Conservation (phyloP, 2,113 vertebrate genomes). For the Eleginops maclovinus region DNA sequence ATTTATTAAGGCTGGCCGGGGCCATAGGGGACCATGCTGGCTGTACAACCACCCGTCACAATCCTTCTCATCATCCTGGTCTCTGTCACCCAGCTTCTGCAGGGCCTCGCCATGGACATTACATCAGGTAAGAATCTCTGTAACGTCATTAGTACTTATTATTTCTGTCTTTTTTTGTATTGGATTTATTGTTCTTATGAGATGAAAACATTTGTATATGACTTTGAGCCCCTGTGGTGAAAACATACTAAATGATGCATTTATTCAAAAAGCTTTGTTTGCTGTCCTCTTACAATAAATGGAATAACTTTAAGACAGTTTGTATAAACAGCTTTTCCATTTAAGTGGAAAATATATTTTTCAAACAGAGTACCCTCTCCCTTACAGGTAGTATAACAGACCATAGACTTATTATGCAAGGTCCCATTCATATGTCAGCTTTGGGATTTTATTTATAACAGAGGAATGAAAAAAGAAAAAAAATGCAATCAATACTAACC, state of each 20-base stretch:
- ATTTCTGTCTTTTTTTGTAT: neutral
- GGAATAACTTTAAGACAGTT: neutral
- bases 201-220: neutral
- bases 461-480: neutral
- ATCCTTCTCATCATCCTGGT: constrained; percentile 64
- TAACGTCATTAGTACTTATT: neutral
- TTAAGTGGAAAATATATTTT: too few relatives aligned
- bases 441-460: neutral
- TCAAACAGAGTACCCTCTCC: neutral
- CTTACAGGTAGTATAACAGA: neutral
- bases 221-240: neutral
- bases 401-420: neutral
- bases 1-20: constrained; percentile 31
- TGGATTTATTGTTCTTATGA: neutral
- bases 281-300: neutral
- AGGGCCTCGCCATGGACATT: constrained; percentile 25
- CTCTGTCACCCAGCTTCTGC: constrained; percentile 50
- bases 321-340: neutral
- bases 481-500: neutral
- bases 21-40: constrained; percentile 56
- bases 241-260: neutral
- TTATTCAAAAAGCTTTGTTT: neutral
- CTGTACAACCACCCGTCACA: constrained; percentile 21
- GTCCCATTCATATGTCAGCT: neutral
- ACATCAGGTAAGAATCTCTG: constrained; percentile 67